These are phyloP conservation scores for Tachuris rubrigastra DNA, from an alignment of 2,113 vertebrate species.

Conservation along the genomic window DNA sequence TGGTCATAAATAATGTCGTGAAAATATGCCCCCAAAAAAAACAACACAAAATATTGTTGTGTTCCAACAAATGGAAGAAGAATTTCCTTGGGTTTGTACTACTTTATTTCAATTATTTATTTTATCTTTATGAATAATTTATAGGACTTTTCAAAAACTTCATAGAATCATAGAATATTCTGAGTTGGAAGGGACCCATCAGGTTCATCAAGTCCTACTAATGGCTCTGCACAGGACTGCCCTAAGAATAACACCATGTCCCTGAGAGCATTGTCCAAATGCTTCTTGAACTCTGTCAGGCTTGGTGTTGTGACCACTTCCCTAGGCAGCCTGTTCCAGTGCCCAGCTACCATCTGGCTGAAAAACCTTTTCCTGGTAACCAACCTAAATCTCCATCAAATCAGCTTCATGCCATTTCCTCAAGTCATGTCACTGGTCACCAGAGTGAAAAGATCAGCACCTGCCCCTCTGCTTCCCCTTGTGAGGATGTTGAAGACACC, in stretches of 20 bases:
- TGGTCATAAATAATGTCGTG: background rate
- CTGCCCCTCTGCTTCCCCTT: background rate
- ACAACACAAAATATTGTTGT: background rate
- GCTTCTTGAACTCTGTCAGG: background rate
- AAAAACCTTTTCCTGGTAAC: no score
- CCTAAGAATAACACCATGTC: background rate
- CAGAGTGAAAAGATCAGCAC: rapidly evolving
- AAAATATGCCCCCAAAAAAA: no score
- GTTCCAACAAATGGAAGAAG: background rate
- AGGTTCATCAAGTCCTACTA: background rate
- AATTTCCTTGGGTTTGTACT: background rate
- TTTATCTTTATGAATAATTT: background rate
- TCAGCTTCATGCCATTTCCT: background rate
- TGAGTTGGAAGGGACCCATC: background rate
- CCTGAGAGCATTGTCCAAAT: background rate
- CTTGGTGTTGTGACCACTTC: background rate
- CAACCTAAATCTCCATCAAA: background rate
- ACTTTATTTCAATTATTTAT: background rate
- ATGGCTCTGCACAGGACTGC: background rate
- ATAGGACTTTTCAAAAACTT: background rate
- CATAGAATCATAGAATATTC: background rate
- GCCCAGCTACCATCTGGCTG: background rate
- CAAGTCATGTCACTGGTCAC: background rate
- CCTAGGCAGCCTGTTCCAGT: background rate
- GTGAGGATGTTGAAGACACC: background rate